A percentile compares a stretch with the other conserved stretches of the same genome.
These are phyloP conservation scores for Gracilinanus agilis DNA, from an alignment of 2,113 vertebrate genomes.

Conservation along the genomic window DNA sequence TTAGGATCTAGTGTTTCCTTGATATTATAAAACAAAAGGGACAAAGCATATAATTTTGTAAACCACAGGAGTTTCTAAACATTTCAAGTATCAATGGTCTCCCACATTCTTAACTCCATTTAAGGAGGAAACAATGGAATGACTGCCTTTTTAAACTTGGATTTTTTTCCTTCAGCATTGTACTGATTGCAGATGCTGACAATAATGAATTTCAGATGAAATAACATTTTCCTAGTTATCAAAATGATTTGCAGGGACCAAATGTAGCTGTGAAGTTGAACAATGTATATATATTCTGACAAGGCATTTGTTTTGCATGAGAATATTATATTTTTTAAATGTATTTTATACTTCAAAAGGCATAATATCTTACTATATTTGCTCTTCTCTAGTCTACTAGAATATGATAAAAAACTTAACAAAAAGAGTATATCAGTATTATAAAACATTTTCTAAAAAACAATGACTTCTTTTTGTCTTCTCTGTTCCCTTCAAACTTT, in stretches of 20 bases:
- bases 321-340: constrained; percentile 57
- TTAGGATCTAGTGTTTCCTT: not conserved
- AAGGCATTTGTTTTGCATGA: constrained; percentile 62
- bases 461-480: not conserved
- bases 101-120: constrained; percentile 37
- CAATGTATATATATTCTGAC: constrained; percentile 67
- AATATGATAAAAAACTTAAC: not conserved
- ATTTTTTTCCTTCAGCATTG: constrained; percentile 51
- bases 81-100: constrained; percentile 54
- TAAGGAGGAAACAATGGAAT: constrained; percentile 70
- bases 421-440: not conserved
- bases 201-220: constrained; percentile 80
- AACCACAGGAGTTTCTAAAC: constrained; percentile 52
- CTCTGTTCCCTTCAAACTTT: not conserved
- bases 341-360: constrained; percentile 54
- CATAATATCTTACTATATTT: constrained; percentile 38
- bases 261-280: constrained; percentile 71
- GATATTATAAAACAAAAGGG: constrained; percentile 51
- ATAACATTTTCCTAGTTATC: constrained; percentile 78
- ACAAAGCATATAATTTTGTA: constrained; percentile 49
- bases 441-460: not conserved
- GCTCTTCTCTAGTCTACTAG: not conserved
- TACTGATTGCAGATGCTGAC: constrained; percentile 64
- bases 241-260: constrained; percentile 78
- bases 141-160: constrained; percentile 54